Conservation (phyloP, 2,888 invertebrate species). For the Scaptomyza reducta region DNA sequence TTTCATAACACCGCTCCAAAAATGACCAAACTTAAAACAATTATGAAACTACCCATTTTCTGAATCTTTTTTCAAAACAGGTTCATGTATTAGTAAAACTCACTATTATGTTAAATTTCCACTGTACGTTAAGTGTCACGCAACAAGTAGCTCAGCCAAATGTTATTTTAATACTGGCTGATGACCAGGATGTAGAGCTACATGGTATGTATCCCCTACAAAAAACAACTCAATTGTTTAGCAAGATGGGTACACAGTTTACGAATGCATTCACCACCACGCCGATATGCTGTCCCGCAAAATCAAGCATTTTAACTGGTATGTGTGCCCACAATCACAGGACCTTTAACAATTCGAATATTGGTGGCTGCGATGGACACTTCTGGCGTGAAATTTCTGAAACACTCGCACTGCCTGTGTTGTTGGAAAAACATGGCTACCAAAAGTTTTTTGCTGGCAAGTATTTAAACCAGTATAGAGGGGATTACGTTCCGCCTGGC, state of each 20-base stretch:
- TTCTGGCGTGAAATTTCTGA: constrained; percentile 89
- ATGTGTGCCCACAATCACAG: constrained; percentile 92
- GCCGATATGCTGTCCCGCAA: constrained; percentile 95
- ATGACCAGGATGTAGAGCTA: constrained; percentile 93
- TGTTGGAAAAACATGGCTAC: constrained; percentile 89
- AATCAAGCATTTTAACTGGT: constrained; percentile 94
- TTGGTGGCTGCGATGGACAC: constrained; percentile 90
- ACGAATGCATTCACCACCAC: constrained; percentile 91
- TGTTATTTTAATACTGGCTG: constrained; percentile 86
- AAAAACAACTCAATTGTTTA: constrained; percentile 87
- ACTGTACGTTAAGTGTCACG: background rate
- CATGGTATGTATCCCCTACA: constrained; percentile 90
- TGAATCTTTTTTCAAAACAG: background rate
- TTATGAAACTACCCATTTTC: too few species aligned
- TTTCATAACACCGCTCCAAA: too few species aligned
- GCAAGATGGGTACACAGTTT: constrained; percentile 88
- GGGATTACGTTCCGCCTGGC: constrained; percentile 90
- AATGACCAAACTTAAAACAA: too few species aligned
- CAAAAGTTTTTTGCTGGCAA: constrained; percentile 96
- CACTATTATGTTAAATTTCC: constrained; percentile 6
- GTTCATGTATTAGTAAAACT: constrained; percentile 6
- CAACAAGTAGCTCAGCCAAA: constrained; percentile 20
- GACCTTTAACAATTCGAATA: constrained; percentile 90
- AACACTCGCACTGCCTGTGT: constrained; percentile 87
- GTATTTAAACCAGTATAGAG: constrained; percentile 93